Base-by-base conservation (phyloP, 2,888 invertebrate genomes). In the Synergus laeviventris region DNA sequence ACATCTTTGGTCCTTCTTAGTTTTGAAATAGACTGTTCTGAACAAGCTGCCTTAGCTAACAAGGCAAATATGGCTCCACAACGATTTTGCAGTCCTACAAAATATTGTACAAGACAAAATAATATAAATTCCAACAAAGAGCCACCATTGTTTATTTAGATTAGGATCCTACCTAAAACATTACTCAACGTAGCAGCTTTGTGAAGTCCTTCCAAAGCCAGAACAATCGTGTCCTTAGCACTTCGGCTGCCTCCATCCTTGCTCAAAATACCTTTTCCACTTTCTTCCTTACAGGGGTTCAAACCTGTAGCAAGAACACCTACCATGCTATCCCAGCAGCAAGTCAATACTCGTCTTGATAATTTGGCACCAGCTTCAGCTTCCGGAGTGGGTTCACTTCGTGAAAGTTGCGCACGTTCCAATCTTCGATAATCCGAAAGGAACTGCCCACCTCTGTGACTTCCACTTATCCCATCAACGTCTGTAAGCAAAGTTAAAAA, bases 131-230 rank as follows among this genome's bases (percentile, higher is more conserved):
- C 16, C 24, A 60, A 38, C 16, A 39, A 61, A n/a, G 54, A 56
- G 11, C 9, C 2, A 42, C 12, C 7, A 12, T 11, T 42, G 42
- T 9, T 42, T 14, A 42, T 12, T 12, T 12, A 42, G 42, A 42
- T 42, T 42, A 14, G n/a, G 42, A 75, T 74, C 86, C 83, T 82
- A 94, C 94, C 97, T 78, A 98, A 92, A 2, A 95, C 94, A 88
- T 97, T 98, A 91, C 98, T 97, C 74, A 98, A 93, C 84, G 96
- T 94, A 18, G 98, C 98, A 24, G 98, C 97, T 93, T 96, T 96
- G 89, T 98, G 98, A 36, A 98, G 92, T 18, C 97, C 97, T 90
- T 97, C 97, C 77, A 98, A 92, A 84, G 97, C 96, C 84, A 96
- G 94, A 76, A 97, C 96, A 38, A 97, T 96, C 5, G 97, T 96